Percentiles rank a stretch among this genome's conserved stretches.
These are phyloP conservation scores for Aphis gossypii DNA, from an alignment of 1,140 invertebrate genomes.

Conservation along the genomic window DNA sequence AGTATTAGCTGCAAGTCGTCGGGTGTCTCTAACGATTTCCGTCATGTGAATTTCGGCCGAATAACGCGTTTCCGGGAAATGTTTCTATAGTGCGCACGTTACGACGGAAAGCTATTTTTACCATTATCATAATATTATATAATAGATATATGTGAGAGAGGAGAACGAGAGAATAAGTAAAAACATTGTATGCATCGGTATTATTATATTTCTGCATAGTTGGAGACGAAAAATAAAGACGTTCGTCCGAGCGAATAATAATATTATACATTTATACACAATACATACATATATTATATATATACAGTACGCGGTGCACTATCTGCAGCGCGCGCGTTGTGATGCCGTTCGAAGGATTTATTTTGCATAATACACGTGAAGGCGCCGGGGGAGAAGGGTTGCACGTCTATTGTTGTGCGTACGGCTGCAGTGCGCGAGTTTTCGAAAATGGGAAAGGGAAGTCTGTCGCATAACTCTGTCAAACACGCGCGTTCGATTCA, in stretches of 20 bases:
- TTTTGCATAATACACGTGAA: not conserved
- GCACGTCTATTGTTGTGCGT: constrained; percentile 6
- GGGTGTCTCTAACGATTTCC: too few species aligned
- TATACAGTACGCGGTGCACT: not conserved
- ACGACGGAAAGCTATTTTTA: too few species aligned
- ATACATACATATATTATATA: not conserved
- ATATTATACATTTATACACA: not conserved
- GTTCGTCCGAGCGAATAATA: not conserved
- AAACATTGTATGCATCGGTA: not conserved
- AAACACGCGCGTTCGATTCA: not conserved
- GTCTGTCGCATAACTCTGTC: constrained; percentile 1
- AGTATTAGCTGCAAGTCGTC: too few species aligned
- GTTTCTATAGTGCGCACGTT: too few species aligned
- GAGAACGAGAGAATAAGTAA: not conserved
- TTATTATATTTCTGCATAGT: not conserved
- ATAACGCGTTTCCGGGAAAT: too few species aligned
- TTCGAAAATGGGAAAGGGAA: not conserved
- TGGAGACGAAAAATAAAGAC: constrained; percentile 21
- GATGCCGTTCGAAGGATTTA: not conserved
- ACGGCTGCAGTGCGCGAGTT: not conserved
- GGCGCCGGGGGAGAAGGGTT: not conserved
- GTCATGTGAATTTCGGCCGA: too few species aligned
- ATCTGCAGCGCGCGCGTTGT: not conserved
- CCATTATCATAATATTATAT: too few species aligned
- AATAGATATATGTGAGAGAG: too few species aligned